A percentile compares a stretch with the other conserved stretches of the same genome.
Evolutionary conservation across 1,140 invertebrate genomes (phyloP).

Genomic region (Gryon sp.): DNA sequence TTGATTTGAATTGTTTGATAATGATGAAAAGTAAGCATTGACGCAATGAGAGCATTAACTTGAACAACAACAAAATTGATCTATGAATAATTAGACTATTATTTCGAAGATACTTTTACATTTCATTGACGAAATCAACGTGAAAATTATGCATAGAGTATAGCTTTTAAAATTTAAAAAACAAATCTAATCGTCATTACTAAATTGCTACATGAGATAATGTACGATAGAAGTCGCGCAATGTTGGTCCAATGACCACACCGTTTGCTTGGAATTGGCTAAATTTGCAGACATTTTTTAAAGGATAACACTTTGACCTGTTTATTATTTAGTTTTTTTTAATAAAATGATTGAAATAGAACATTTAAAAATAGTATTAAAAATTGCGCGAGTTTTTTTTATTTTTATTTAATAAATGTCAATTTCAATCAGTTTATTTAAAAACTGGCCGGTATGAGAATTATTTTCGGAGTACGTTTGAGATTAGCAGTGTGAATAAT

Average conservation of each 20-base stretch:
- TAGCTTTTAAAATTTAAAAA: too few species aligned
- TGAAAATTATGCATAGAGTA: too few species aligned
- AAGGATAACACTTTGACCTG: neutral
- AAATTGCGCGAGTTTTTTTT: too few species aligned
- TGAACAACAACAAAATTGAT: conserved; percentile 27
- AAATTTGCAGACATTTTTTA: conserved; percentile 19
- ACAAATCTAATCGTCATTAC: too few species aligned
- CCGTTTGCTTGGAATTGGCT: too few species aligned
- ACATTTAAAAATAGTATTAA: conserved; percentile 2
- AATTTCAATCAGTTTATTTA: conserved; percentile 16
- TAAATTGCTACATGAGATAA: too few species aligned
- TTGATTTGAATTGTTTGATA: conserved; percentile 17
- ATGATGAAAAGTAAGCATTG: conserved; percentile 19
- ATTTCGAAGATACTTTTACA: conserved; percentile 12
- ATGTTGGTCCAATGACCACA: too few species aligned
- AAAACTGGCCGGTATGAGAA: neutral
- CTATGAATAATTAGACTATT: conserved; percentile 14
- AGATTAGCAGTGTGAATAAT: conserved; percentile 12
- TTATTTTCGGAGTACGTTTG: conserved; percentile 11
- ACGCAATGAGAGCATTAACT: conserved; percentile 27
- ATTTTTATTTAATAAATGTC: neutral
- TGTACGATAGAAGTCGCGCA: too few species aligned
- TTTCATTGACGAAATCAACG: conserved; percentile 9
- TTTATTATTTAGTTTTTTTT: neutral
- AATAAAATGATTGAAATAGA: too few species aligned